These are phyloP conservation scores for Neoarius graeffei DNA, from an alignment of 2,113 vertebrate species.

Conservation along the genomic window DNA sequence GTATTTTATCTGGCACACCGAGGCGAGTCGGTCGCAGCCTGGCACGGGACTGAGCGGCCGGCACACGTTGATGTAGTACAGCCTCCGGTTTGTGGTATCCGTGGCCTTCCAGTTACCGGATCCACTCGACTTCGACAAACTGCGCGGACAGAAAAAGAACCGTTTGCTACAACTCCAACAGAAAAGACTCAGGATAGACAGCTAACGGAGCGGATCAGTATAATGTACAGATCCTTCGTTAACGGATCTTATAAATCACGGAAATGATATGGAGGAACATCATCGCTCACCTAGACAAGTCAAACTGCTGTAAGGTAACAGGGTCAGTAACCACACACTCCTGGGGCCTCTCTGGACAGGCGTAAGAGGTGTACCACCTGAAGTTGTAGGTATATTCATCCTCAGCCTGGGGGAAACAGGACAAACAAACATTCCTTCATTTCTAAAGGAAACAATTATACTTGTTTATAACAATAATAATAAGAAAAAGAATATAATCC, in stretches of 20 bases:
- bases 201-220: not conserved
- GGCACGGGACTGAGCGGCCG: constrained; percentile 78
- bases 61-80: constrained; percentile 93
- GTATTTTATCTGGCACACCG: constrained; percentile 85
- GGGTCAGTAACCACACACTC: constrained; percentile 89
- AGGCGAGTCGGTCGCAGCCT: constrained; percentile 83
- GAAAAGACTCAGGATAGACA: not conserved
- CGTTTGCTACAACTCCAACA: not conserved
- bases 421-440: not conserved
- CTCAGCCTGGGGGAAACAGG: constrained; percentile 73
- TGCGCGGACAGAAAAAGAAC: constrained; percentile 51
- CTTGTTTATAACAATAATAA: not conserved
- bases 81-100: constrained; percentile 71
- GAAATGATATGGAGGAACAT: not conserved
- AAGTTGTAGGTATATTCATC: constrained; percentile 91
- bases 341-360: constrained; percentile 84
- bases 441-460: not conserved
- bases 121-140: constrained; percentile 77
- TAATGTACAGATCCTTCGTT: not conserved
- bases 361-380: constrained; percentile 92
- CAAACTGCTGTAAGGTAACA: constrained; percentile 83
- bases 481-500: not conserved
- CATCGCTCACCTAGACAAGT: constrained; percentile 85
- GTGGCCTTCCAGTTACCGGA: constrained; percentile 82
- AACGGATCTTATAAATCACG: not conserved